These are phyloP conservation scores for Pangasius macronema DNA, from an alignment of 2,797 vertebrate genomes.

Conservation along the genomic window DNA sequence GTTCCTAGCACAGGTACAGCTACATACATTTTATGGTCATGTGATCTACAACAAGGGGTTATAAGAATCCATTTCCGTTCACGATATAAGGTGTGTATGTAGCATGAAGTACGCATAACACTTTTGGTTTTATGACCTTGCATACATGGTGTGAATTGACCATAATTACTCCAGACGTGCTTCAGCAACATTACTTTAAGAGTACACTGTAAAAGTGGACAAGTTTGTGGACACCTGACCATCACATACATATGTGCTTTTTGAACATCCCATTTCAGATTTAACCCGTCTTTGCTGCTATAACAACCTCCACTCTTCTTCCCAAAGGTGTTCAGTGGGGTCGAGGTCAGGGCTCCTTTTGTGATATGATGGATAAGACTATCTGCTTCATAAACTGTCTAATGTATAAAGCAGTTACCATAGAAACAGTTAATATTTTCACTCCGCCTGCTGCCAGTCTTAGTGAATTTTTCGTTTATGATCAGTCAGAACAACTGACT, in stretches of 20 bases:
- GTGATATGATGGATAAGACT: not conserved
- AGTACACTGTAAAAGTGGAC: not conserved
- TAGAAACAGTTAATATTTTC: not conserved
- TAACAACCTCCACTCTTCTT: too few species aligned
- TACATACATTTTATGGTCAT: not conserved
- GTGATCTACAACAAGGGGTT: not conserved
- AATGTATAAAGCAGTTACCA: slow-evolving; percentile 8
- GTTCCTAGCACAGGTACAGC: not conserved
- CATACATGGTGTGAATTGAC: not conserved
- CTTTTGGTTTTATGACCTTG: not conserved
- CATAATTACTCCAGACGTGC: not conserved
- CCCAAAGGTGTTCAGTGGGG: too few species aligned
- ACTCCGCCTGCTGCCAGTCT: not conserved
- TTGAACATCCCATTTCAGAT: too few species aligned
- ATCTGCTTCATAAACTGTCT: not conserved
- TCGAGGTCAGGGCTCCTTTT: too few species aligned
- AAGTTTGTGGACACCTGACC: not conserved
- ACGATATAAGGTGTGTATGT: not conserved
- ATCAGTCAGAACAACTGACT: not conserved
- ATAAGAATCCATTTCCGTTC: not conserved
- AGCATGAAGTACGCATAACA: not conserved
- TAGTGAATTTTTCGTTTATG: not conserved
- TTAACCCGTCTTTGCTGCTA: not conserved
- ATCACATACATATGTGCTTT: not conserved
- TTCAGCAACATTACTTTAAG: not conserved